A percentile compares a stretch with the other conserved stretches of the same genome.
phyloP scores from a whole-genome alignment of 2,113 vertebrate species.

The Aldabrachelys gigantea region DNA sequence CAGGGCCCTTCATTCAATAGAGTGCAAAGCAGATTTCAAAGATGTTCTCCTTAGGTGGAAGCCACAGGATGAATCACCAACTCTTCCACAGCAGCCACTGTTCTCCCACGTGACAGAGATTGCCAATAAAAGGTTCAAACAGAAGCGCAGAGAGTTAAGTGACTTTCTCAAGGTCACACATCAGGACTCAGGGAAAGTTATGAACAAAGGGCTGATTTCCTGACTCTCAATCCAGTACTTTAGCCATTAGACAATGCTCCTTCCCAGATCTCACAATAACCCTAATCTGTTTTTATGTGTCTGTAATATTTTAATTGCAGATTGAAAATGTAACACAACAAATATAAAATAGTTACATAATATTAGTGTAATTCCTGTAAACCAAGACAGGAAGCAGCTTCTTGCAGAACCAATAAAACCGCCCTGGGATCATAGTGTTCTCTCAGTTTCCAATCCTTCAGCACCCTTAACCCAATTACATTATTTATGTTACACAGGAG shows the following conservation, averaged over 20 bases:
- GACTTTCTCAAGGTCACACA: background rate
- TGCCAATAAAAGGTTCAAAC: background rate
- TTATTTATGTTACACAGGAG: background rate
- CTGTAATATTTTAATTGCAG: background rate
- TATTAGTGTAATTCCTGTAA: background rate
- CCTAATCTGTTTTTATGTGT: background rate
- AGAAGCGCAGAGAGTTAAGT: background rate
- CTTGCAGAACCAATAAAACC: background rate
- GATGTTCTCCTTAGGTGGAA: background rate
- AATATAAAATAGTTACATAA: background rate
- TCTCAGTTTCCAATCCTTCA: background rate
- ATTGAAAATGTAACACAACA: background rate
- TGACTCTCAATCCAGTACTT: background rate
- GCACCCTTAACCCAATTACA: rapidly evolving
- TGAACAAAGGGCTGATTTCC: background rate
- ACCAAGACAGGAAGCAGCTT: background rate
- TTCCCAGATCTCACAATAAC: background rate
- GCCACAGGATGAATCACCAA: background rate
- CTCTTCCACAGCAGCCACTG: background rate
- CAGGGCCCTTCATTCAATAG: background rate
- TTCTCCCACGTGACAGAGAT: background rate
- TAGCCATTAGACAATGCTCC: background rate
- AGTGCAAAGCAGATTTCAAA: background rate
- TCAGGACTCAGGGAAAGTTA: background rate
- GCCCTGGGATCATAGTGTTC: background rate